Percentiles rank a stretch among this genome's conserved stretches.
Conservation (phyloP, 1,140 invertebrate genomes). For the Drosophila persimilis region DNA sequence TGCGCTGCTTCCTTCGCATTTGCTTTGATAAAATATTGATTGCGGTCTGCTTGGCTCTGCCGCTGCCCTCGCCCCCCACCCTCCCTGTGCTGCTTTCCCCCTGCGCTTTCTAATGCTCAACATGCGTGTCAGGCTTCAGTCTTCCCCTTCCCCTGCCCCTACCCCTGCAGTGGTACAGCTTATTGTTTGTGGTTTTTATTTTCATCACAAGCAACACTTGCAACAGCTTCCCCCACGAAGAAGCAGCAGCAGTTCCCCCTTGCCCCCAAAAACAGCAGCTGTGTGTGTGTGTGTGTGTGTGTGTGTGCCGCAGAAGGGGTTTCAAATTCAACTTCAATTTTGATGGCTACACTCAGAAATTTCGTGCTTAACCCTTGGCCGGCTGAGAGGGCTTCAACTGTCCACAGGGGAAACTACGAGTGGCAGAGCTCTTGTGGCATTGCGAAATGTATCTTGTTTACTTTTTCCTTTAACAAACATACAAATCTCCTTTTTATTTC, state of each 20-base stretch:
- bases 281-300: not conserved
- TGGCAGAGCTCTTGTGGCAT: not conserved
- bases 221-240: constrained; percentile 1
- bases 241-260: too few species aligned
- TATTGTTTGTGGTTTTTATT: constrained; percentile 62
- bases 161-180: constrained; percentile 33
- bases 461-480: too few species aligned
- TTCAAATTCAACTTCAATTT: constrained; percentile 45
- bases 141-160: not conserved
- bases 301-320: constrained; percentile 6
- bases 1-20: constrained; percentile 37
- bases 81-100: not conserved
- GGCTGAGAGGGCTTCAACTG: too few species aligned
- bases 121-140: constrained; percentile 60
- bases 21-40: constrained; percentile 79
- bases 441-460: too few species aligned
- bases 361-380: constrained; percentile 37
- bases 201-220: constrained; percentile 21
- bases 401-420: too few species aligned
- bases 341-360: constrained; percentile 54
- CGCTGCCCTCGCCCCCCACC: too few species aligned
- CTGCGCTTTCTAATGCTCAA: constrained; percentile 54
- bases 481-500: too few species aligned
- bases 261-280: constrained; percentile 23
- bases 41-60: constrained; percentile 54